These are phyloP conservation scores for Nautilus pompilius DNA, from an alignment of 1,140 invertebrate species.

Conservation along the genomic window DNA sequence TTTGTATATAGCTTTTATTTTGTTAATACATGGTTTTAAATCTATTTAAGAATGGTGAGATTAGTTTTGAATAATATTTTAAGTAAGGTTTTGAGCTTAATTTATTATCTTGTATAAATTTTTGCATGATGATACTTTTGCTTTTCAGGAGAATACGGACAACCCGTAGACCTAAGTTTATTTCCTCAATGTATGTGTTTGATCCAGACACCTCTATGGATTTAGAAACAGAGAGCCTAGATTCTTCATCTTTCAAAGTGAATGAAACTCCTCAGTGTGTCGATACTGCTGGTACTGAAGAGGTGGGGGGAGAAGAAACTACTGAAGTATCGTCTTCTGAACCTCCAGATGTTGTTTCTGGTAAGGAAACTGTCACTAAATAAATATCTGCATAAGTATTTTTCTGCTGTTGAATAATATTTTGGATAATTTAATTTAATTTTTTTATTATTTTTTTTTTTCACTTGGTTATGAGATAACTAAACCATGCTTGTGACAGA, in stretches of 20 bases:
- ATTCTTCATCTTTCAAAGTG: not conserved
- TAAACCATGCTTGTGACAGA: no score
- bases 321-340: not conserved
- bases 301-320: not conserved
- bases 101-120: not conserved
- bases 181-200: not conserved
- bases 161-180: not conserved
- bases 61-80: not conserved
- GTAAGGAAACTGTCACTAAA: not conserved
- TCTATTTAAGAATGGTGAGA: not conserved
- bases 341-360: not conserved
- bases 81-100: not conserved
- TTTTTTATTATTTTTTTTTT: not conserved
- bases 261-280: not conserved
- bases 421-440: not conserved
- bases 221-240: not conserved
- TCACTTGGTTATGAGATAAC: no score
- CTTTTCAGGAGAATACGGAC: not conserved
- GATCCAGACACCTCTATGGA: not conserved
- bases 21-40: not conserved
- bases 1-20: not conserved
- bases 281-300: not conserved
- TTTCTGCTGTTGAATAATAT: slow-evolving; percentile 1
- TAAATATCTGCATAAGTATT: not conserved
- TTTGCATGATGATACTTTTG: not conserved